Conservation (phyloP, 2,888 invertebrate species). For the Dynastes grantii region DNA sequence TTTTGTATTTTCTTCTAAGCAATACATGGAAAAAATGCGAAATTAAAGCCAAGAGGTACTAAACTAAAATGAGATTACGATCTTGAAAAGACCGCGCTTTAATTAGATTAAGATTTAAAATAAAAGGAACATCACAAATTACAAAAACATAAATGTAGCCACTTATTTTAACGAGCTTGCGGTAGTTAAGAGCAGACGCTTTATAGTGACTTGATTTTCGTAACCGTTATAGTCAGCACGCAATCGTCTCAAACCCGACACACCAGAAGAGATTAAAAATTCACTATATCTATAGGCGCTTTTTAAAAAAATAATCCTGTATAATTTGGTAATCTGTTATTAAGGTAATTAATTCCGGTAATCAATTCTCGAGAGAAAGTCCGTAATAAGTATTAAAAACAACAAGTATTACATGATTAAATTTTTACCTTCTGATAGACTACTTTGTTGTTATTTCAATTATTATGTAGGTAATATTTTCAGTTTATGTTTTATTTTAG, state of each 20-base stretch:
- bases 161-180: conserved; percentile 27
- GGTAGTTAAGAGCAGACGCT: conserved; percentile 2
- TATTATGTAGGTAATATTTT: too few species aligned
- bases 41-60: neutral
- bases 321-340: too few species aligned
- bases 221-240: conserved; percentile 26
- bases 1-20: too few species aligned
- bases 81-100: neutral
- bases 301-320: too few species aligned
- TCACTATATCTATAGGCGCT: neutral
- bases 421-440: too few species aligned
- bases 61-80: neutral
- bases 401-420: too few species aligned
- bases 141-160: conserved; percentile 26
- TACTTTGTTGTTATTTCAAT: too few species aligned
- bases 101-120: conserved; percentile 25
- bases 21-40: too few species aligned
- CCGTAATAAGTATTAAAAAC: too few species aligned
- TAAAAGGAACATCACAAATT: neutral
- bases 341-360: too few species aligned
- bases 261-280: neutral
- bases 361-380: too few species aligned
- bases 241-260: conserved; percentile 5
- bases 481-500: too few species aligned
- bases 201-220: conserved; percentile 25